Evolutionary conservation across 2,888 invertebrate genomes (phyloP).

Genomic region (Epistrophe eligans): DNA sequence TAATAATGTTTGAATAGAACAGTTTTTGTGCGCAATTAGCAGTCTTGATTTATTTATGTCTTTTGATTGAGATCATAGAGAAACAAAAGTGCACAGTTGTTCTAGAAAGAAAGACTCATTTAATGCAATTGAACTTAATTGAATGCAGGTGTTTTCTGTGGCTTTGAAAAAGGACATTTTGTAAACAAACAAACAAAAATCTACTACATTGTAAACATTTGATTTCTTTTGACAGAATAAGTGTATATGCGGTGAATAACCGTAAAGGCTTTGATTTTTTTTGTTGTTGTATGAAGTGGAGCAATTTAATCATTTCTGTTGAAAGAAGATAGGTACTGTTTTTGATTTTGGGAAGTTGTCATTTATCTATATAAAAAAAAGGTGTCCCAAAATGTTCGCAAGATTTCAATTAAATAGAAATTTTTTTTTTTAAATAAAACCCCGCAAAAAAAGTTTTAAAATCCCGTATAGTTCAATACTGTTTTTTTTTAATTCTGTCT

Average conservation of each 20-base stretch:
- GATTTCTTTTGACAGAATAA: background rate
- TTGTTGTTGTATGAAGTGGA: background rate
- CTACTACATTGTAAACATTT: background rate
- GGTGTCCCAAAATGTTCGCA: no score
- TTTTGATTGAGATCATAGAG: conserved; percentile 24
- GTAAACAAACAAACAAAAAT: background rate
- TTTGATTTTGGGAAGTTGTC: background rate
- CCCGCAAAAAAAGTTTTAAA: no score
- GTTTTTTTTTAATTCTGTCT: no score
- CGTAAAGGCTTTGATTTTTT: background rate
- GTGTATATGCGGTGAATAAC: background rate
- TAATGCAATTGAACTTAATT: conserved; percentile 43
- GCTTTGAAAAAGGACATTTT: conserved; percentile 27
- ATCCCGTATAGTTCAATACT: no score
- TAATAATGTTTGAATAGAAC: conserved; percentile 50
- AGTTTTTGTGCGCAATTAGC: conserved; percentile 68
- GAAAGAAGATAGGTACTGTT: background rate
- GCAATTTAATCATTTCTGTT: background rate
- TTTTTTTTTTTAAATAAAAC: no score
- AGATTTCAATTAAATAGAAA: no score
- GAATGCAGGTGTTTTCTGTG: conserved; percentile 44
- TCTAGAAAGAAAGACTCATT: conserved; percentile 3
- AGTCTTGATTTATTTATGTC: conserved; percentile 30
- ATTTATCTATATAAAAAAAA: no score
- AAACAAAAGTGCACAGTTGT: background rate